Evolutionary conservation across 2,888 invertebrate genomes (phyloP).

Genomic region (Lepetodrilus schrolli): DNA sequence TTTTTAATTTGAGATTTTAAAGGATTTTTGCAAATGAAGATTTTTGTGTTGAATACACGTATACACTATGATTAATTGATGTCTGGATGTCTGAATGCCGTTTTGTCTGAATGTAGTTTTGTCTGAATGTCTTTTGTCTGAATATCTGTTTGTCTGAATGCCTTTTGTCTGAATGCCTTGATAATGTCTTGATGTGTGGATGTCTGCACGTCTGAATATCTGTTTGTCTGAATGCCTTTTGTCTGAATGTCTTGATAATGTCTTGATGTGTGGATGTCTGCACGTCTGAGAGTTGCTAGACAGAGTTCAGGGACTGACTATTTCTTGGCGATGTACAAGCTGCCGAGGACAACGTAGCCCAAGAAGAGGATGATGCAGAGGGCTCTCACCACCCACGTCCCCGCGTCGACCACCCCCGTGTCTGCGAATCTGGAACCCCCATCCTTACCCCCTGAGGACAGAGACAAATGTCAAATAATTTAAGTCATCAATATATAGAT

Average conservation of each 20-base stretch:
- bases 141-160: too few species aligned
- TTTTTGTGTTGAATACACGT: too few species aligned
- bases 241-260: neutral
- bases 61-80: too few species aligned
- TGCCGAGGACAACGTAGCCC: constrained; percentile 15
- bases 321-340: constrained; percentile 17
- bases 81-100: too few species aligned
- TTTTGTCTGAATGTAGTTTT: too few species aligned
- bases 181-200: too few species aligned
- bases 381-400: constrained; percentile 1
- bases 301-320: neutral
- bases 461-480: neutral
- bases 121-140: too few species aligned
- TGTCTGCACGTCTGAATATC: too few species aligned
- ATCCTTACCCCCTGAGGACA: neutral
- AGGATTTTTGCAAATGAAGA: too few species aligned
- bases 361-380: constrained; percentile 25
- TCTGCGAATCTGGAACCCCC: neutral
- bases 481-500: neutral
- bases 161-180: too few species aligned
- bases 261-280: neutral
- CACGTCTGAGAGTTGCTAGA: neutral
- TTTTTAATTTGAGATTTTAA: too few species aligned
- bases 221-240: too few species aligned
- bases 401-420: neutral